Evolutionary conservation across 2,888 invertebrate species (phyloP).

Genomic region (Caradrina clavipalpis): DNA sequence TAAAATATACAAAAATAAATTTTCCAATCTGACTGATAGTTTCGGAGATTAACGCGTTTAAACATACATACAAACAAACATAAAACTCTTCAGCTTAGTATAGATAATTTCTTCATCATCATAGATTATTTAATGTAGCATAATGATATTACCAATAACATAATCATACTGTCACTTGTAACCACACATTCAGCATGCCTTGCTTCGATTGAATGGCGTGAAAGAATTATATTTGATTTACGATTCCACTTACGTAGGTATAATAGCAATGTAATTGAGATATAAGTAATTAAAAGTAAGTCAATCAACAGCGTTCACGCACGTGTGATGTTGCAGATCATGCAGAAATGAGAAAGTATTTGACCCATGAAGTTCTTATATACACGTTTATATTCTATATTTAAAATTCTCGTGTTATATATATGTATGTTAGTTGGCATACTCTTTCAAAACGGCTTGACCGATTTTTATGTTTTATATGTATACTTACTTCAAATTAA

Average conservation of each 20-base stretch:
- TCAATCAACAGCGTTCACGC: conserved; percentile 29
- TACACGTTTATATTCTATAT: conserved; percentile 9
- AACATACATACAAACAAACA: no score
- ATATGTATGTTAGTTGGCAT: no score
- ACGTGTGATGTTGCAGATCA: conserved; percentile 26
- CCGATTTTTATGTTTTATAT: no score
- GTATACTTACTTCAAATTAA: no score
- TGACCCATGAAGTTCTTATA: conserved; percentile 18
- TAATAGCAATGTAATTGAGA: neutral
- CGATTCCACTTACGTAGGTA: neutral
- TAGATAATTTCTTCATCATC: no score
- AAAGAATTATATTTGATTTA: conserved; percentile 31
- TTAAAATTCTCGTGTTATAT: no score
- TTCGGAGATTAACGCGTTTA: no score
- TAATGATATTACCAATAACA: neutral
- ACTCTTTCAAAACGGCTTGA: no score
- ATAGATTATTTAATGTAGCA: neutral
- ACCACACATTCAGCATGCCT: conserved; percentile 1
- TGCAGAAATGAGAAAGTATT: conserved; percentile 18
- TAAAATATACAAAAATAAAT: no score
- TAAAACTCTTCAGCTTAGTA: no score
- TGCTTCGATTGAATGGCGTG: conserved; percentile 8
- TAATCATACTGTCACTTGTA: conserved; percentile 18
- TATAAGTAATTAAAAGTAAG: conserved; percentile 33
- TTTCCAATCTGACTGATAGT: no score